Percentiles rank a stretch among this genome's conserved stretches.
phyloP scores from a whole-genome alignment of 1,140 invertebrate genomes.

The Rhagoletis zephyria region DNA sequence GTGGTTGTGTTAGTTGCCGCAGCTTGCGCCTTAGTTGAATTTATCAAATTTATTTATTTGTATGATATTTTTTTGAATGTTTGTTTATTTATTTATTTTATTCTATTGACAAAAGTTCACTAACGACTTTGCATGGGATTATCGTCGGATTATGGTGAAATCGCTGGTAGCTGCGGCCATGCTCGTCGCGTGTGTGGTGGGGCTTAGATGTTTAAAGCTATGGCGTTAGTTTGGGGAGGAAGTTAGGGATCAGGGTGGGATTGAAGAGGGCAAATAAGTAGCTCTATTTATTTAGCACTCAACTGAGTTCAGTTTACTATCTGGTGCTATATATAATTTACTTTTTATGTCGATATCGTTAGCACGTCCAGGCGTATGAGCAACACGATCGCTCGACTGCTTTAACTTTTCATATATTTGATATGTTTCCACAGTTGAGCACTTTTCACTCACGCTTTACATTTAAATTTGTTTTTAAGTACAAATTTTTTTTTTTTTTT shows the following conservation, averaged over 20 bases:
- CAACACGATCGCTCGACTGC: not conserved
- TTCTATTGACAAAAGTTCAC: not conserved
- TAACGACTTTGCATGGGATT: conserved; percentile 1
- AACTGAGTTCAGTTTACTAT: no score
- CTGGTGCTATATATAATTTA: no score
- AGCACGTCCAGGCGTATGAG: not conserved
- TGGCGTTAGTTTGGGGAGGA: not conserved
- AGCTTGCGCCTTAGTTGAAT: not conserved
- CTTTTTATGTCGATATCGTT: no score
- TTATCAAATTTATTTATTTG: not conserved
- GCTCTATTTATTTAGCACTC: not conserved
- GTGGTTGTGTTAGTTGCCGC: not conserved
- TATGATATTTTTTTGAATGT: not conserved
- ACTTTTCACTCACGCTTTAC: not conserved
- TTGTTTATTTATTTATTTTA: not conserved
- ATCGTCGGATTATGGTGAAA: not conserved
- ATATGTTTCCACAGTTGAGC: not conserved
- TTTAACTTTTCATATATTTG: not conserved
- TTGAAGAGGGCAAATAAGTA: not conserved
- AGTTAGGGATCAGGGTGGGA: not conserved
- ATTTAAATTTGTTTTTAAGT: not conserved
- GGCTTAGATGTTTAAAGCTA: not conserved
- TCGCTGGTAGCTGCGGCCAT: not conserved
- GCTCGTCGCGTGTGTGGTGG: not conserved
- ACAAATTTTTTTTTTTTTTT: not conserved